phyloP scores from a whole-genome alignment of 2,888 invertebrate genomes.

The Tipula unca region DNA sequence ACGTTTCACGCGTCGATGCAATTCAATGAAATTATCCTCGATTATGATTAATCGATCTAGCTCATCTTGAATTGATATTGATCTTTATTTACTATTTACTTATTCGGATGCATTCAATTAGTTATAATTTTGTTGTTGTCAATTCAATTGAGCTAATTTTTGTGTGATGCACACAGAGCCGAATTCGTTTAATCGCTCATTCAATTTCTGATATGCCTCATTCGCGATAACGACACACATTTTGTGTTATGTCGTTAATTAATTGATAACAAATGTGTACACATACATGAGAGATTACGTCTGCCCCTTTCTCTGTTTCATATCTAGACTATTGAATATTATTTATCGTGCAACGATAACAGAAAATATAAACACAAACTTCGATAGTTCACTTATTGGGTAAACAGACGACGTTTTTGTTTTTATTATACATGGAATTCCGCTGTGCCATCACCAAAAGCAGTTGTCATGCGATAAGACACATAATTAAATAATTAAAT shows the following conservation, averaged over 20 bases:
- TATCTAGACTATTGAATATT: background rate
- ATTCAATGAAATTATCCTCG: background rate
- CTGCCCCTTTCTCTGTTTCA: background rate
- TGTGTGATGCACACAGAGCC: background rate
- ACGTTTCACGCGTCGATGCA: background rate
- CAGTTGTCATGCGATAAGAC: background rate
- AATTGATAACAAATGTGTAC: background rate
- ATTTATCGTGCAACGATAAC: background rate
- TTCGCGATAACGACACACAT: background rate
- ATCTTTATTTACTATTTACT: background rate
- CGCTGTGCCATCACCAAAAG: background rate
- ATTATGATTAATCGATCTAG: background rate
- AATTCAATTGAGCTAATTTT: background rate
- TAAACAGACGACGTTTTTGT: background rate
- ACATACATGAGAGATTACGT: background rate
- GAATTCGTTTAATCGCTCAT: background rate
- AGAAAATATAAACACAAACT: background rate
- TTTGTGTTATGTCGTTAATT: background rate
- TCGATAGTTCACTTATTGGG: background rate
- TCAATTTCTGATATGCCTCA: background rate
- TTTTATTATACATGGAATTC: background rate
- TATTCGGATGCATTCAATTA: background rate
- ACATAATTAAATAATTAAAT: background rate
- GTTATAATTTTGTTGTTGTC: background rate
- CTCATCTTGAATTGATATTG: background rate